phyloP scores from a whole-genome alignment of 2,113 vertebrate genomes.

The Scortum barcoo region DNA sequence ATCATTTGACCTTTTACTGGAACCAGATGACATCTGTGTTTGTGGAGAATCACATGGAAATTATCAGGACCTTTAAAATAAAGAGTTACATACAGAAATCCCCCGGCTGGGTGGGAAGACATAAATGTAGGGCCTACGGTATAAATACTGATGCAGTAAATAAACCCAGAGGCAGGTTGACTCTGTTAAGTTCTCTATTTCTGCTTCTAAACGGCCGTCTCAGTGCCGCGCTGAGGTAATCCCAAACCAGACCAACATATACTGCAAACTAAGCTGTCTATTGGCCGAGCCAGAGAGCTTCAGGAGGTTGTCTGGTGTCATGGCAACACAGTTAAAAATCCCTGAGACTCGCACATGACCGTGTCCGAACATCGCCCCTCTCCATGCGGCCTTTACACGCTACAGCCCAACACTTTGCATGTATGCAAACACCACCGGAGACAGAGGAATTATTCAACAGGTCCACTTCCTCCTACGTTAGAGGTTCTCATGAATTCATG shows the following conservation, averaged over 20 bases:
- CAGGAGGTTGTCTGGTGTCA: slow-evolving; percentile 61
- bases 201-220: no score
- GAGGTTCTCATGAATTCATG: not conserved
- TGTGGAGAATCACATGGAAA: no score
- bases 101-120: no score
- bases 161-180: not conserved
- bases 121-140: no score
- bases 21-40: no score
- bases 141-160: no score
- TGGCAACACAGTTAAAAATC: slow-evolving; percentile 36
- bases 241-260: slow-evolving; percentile 8
- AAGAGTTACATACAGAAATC: no score
- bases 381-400: not conserved
- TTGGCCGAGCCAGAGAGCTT: not conserved
- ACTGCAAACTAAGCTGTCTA: slow-evolving; percentile 15
- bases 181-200: no score
- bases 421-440: not conserved
- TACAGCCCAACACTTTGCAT: not conserved
- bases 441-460: not conserved
- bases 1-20: no score
- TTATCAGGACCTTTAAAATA: no score
- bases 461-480: not conserved
- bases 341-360: not conserved
- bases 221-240: slow-evolving; percentile 1
- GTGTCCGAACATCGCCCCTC: not conserved